These are phyloP conservation scores for Urocynchramus pylzowi DNA, from an alignment of 2,113 vertebrate species.

Conservation along the genomic window DNA sequence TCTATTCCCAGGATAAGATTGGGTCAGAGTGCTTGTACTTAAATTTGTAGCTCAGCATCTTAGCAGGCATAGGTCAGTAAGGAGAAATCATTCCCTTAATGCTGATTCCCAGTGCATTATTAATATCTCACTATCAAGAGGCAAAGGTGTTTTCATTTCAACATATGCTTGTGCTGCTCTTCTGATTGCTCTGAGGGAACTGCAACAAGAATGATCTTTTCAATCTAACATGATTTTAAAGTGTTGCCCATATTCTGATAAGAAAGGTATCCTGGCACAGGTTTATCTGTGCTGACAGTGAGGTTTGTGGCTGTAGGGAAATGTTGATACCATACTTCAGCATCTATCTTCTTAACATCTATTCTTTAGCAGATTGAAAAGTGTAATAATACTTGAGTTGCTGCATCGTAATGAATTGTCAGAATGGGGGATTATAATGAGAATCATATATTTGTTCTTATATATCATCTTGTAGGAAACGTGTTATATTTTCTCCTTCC, in stretches of 20 bases:
- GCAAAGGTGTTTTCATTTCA: neutral
- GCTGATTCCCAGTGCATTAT: neutral
- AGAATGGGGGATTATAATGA: neutral
- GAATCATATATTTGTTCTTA: neutral
- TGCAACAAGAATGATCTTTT: constrained; percentile 11
- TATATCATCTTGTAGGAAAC: neutral
- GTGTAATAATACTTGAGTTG: constrained; percentile 13
- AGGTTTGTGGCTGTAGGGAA: constrained; percentile 28
- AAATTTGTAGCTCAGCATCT: neutral
- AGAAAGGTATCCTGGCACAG: constrained; percentile 35
- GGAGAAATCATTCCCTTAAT: neutral
- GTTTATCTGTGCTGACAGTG: constrained; percentile 61
- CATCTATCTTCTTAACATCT: constrained; percentile 43
- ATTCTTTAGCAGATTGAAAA: constrained; percentile 26
- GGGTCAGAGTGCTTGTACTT: neutral
- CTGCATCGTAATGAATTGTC: neutral
- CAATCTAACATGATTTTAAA: constrained; percentile 44
- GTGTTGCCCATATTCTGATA: constrained; percentile 41
- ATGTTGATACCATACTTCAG: constrained; percentile 9
- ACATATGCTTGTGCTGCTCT: neutral
- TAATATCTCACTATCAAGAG: neutral
- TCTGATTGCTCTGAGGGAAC: constrained; percentile 13
- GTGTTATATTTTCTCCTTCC: neutral
- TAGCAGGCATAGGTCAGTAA: neutral
- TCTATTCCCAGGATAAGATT: neutral